Evolutionary conservation across 2,113 vertebrate species (phyloP).

Genomic region (Coryphaenoides rupestris): DNA sequence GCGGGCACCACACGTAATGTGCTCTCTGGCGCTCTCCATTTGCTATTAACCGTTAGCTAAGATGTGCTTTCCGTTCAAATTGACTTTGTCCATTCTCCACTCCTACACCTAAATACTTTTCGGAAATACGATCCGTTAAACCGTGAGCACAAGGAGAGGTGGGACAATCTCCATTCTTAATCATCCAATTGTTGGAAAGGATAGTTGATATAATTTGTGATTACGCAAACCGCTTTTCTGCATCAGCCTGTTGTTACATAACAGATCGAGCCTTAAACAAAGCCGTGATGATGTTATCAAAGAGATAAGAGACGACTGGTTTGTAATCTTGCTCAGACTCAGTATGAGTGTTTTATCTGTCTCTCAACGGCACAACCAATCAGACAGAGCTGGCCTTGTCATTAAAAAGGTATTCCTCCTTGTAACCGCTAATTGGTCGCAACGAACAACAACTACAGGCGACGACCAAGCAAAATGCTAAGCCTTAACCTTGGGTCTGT

Average conservation of each 20-base stretch:
- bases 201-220: too few species aligned
- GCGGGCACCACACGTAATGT: background rate
- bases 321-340: slow-evolving; percentile 6
- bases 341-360: slow-evolving; percentile 9
- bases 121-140: slow-evolving; percentile 10
- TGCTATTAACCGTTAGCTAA: background rate
- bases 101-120: slow-evolving; percentile 15
- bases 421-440: slow-evolving; percentile 33
- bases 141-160: too few species aligned
- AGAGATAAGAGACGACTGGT: slow-evolving; percentile 6
- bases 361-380: slow-evolving; percentile 32
- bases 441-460: slow-evolving; percentile 37
- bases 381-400: slow-evolving; percentile 12
- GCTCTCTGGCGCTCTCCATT: too few species aligned
- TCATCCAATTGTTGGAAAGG: too few species aligned
- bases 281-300: background rate
- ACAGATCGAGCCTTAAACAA: slow-evolving; percentile 17
- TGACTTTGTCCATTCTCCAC: background rate
- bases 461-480: slow-evolving; percentile 4
- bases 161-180: too few species aligned
- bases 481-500: too few species aligned
- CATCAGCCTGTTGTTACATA: too few species aligned
- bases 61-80: background rate
- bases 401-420: slow-evolving; percentile 22
- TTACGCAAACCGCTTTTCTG: too few species aligned